These are phyloP conservation scores for Chroicocephalus ridibundus DNA, from an alignment of 2,113 vertebrate species.

Conservation along the genomic window DNA sequence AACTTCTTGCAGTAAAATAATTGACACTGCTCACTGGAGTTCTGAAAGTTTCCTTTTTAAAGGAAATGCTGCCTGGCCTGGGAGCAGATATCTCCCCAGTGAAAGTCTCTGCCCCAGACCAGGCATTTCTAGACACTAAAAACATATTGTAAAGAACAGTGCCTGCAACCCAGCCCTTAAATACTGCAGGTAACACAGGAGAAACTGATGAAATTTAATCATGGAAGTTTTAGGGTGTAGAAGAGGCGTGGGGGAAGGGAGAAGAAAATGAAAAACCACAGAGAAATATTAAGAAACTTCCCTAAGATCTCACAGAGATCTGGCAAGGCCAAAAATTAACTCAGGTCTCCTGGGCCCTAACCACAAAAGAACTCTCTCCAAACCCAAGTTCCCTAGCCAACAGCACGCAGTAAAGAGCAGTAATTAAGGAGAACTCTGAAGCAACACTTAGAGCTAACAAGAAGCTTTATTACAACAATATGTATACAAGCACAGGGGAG, in stretches of 20 bases:
- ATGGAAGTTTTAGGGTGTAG: not conserved
- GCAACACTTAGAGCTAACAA: constrained; percentile 41
- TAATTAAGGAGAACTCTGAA: constrained; percentile 50
- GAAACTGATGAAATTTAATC: constrained; percentile 22
- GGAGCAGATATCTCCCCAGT: not conserved
- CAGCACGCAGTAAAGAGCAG: constrained; percentile 37
- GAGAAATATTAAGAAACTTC: constrained; percentile 37
- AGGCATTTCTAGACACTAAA: not conserved
- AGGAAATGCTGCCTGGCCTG: not conserved
- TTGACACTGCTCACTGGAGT: not conserved
- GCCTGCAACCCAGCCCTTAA: not conserved
- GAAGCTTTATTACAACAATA: constrained; percentile 55
- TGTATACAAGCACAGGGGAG: not conserved
- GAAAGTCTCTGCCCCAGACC: not conserved
- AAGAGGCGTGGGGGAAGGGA: not conserved
- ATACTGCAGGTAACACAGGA: not conserved
- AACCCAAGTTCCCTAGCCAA: not conserved
- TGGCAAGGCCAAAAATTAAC: constrained; percentile 43
- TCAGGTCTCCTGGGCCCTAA: constrained; percentile 15
- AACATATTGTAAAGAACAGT: not conserved
- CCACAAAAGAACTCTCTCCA: constrained; percentile 45
- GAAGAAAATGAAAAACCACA: not conserved
- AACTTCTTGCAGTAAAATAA: not conserved
- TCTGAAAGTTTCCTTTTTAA: not conserved
- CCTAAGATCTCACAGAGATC: not conserved